phyloP scores from a whole-genome alignment of 2,888 invertebrate species.

The Eueremaeus valkanovi region DNA sequence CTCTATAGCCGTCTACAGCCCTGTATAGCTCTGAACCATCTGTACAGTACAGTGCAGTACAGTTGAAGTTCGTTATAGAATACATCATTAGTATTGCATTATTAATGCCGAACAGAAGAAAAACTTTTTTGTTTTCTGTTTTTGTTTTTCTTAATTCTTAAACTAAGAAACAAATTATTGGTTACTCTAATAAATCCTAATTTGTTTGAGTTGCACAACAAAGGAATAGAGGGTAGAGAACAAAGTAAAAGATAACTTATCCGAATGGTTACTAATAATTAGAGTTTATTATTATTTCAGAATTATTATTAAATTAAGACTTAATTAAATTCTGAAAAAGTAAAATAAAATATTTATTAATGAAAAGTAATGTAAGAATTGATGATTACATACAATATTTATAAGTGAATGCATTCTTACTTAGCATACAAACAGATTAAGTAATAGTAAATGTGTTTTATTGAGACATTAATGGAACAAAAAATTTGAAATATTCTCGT shows the following conservation, averaged over 20 bases:
- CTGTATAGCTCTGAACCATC: too few species aligned
- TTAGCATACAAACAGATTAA: slow-evolving; percentile 26
- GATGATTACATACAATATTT: too few species aligned
- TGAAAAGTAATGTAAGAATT: neutral
- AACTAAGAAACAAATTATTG: neutral
- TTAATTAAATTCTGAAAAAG: neutral
- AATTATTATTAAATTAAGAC: neutral
- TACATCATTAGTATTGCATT: too few species aligned
- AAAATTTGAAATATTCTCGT: slow-evolving; percentile 28
- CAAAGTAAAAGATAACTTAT: too few species aligned
- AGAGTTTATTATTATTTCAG: neutral
- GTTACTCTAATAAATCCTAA: too few species aligned
- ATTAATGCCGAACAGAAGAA: too few species aligned
- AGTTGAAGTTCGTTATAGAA: neutral
- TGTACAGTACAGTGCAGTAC: neutral
- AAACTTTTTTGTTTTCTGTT: neutral
- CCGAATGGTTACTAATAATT: neutral
- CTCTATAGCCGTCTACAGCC: too few species aligned
- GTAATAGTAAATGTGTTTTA: slow-evolving; percentile 34
- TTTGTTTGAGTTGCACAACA: too few species aligned
- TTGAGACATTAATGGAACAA: slow-evolving; percentile 19
- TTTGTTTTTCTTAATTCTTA: neutral
- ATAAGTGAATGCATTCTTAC: too few species aligned
- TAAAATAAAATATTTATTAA: slow-evolving; percentile 3
- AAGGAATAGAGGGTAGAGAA: too few species aligned